A percentile compares a stretch with the other conserved stretches of the same genome.
These are phyloP conservation scores for Dolichotis patagonum DNA, from an alignment of 2,113 vertebrate genomes.

Conservation along the genomic window DNA sequence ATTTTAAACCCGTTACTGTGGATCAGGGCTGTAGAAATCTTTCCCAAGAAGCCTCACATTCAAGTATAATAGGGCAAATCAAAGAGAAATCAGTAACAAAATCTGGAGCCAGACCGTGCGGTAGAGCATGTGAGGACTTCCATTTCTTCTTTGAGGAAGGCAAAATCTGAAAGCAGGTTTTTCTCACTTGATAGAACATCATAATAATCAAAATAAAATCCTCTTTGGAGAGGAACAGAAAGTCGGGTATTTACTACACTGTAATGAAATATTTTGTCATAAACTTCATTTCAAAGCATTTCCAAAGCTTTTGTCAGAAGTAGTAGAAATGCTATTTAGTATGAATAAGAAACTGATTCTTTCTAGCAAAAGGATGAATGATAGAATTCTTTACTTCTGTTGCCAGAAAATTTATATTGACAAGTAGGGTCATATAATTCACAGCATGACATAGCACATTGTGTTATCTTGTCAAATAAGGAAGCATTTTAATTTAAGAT, in stretches of 20 bases:
- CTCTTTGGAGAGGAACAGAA: conserved; percentile 76
- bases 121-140: not conserved
- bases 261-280: conserved; percentile 83
- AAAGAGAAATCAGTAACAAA: not conserved
- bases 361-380: conserved; percentile 78
- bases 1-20: not conserved
- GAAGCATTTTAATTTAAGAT: conserved; percentile 77
- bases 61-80: not conserved
- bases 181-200: conserved; percentile 27
- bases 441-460: conserved; percentile 66
- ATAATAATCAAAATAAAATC: conserved; percentile 71
- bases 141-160: conserved; percentile 18
- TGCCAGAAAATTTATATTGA: conserved; percentile 83
- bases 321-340: conserved; percentile 77
- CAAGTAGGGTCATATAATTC: conserved; percentile 78
- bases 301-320: conserved; percentile 76
- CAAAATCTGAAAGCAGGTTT: conserved; percentile 62
- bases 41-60: not conserved
- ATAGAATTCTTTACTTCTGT: conserved; percentile 79
- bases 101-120: not conserved
- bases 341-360: conserved; percentile 81
- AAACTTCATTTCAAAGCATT: conserved; percentile 82
- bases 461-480: conserved; percentile 79
- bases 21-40: not conserved
- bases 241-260: conserved; percentile 80